phyloP scores from a whole-genome alignment of 2,797 vertebrate genomes.

The Bucorvus abyssinicus region DNA sequence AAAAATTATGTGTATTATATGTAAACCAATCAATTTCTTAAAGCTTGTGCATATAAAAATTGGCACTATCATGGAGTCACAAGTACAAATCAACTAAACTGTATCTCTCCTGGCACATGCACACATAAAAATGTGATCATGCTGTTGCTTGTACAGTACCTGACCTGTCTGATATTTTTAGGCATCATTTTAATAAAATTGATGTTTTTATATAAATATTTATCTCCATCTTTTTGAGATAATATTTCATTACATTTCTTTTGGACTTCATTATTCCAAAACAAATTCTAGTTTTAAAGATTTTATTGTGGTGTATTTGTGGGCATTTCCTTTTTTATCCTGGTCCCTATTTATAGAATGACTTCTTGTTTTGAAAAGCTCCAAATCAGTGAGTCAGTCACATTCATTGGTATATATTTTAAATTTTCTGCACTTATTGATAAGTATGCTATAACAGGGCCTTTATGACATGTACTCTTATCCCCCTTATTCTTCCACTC shows the following conservation, averaged over 20 bases:
- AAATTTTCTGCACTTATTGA: background rate
- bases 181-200: background rate
- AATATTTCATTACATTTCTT: background rate
- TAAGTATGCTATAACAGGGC: background rate
- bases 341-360: background rate
- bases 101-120: rapidly evolving
- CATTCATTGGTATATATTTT: background rate
- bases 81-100: background rate
- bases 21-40: background rate
- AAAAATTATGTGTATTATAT: background rate
- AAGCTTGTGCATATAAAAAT: background rate
- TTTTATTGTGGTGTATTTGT: rapidly evolving
- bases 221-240: background rate
- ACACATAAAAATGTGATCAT: background rate
- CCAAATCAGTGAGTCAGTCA: background rate
- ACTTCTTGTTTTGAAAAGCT: background rate
- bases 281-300: background rate
- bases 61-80: background rate
- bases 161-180: background rate
- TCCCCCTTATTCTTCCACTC: background rate
- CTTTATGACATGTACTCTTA: background rate
- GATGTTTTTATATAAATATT: background rate
- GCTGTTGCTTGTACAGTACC: background rate
- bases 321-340: background rate
- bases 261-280: background rate